phyloP scores from a whole-genome alignment of 2,113 vertebrate species.

The Furnarius figulus region DNA sequence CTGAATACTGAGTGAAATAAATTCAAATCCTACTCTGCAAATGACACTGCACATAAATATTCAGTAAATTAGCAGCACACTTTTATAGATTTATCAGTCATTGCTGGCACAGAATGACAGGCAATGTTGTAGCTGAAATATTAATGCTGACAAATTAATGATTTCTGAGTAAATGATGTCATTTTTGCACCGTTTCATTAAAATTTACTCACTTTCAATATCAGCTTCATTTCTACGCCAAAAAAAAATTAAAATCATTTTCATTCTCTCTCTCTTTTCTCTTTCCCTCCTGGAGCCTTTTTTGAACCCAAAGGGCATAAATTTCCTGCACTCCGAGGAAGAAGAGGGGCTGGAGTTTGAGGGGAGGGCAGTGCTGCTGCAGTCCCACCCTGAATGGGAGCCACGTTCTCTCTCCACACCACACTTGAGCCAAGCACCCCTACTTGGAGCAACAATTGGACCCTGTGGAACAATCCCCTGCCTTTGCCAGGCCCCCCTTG shows the following conservation, averaged over 20 bases:
- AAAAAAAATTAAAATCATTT: slow-evolving; percentile 83
- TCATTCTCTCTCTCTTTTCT: slow-evolving; percentile 41
- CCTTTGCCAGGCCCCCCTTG: background rate
- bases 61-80: slow-evolving; percentile 98
- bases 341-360: background rate
- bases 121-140: slow-evolving; percentile 96
- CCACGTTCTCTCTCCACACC: background rate
- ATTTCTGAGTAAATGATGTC: slow-evolving; percentile 99
- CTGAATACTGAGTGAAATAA: slow-evolving; percentile 87
- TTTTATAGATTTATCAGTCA: slow-evolving; percentile 99
- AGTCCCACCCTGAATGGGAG: accelerated
- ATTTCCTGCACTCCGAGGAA: background rate
- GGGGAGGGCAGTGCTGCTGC: background rate
- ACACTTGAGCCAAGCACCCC: accelerated
- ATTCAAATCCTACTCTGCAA: slow-evolving; percentile 88
- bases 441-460: accelerated
- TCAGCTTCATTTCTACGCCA: slow-evolving; percentile 83
- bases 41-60: slow-evolving; percentile 99
- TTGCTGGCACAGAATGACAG: slow-evolving; percentile 96
- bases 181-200: slow-evolving; percentile 97
- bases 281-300: slow-evolving; percentile 62
- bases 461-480: background rate
- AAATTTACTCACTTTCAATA: slow-evolving; percentile 96
- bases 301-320: slow-evolving; percentile 37
- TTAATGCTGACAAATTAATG: slow-evolving; percentile 99